A percentile compares a stretch with the other conserved stretches of the same genome.
phyloP scores from a whole-genome alignment of 2,888 invertebrate species.

The Catocala nupta region DNA sequence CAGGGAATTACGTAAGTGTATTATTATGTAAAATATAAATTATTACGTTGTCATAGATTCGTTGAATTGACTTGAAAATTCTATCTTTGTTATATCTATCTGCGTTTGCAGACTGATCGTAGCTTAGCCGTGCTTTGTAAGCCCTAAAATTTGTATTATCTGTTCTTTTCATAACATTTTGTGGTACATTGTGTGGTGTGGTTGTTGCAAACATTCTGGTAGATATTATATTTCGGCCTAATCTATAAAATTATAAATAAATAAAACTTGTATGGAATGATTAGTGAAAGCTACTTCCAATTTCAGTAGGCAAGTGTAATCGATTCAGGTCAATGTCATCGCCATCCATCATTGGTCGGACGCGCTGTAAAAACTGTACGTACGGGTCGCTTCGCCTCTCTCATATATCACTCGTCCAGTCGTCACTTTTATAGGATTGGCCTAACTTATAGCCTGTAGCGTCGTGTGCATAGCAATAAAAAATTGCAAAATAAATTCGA shows the following conservation, averaged over 20 bases:
- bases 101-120: too few relatives aligned
- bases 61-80: too few relatives aligned
- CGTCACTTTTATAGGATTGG: constrained; percentile 56
- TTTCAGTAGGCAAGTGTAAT: constrained; percentile 53
- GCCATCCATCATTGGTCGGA: constrained; percentile 69
- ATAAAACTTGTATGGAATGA: constrained; percentile 3
- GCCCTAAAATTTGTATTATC: too few relatives aligned
- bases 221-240: too few relatives aligned
- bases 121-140: too few relatives aligned
- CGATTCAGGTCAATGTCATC: constrained; percentile 74
- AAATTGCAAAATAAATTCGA: constrained; percentile 20
- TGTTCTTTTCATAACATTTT: too few relatives aligned
- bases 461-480: constrained; percentile 23
- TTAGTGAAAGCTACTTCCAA: constrained; percentile 32
- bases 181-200: too few relatives aligned
- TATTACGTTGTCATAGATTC: too few relatives aligned
- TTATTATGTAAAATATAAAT: too few relatives aligned
- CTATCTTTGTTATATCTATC: too few relatives aligned
- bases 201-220: too few relatives aligned
- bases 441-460: constrained; percentile 39
- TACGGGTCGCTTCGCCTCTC: constrained; percentile 60
- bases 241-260: not conserved
- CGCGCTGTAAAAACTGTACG: constrained; percentile 65
- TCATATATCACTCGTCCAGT: constrained; percentile 71
- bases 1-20: too few relatives aligned